Evolutionary conservation across 2,888 invertebrate genomes (phyloP), one percentile per base, ranked within the genome.

Genomic region (Graphium colonna): DNA sequence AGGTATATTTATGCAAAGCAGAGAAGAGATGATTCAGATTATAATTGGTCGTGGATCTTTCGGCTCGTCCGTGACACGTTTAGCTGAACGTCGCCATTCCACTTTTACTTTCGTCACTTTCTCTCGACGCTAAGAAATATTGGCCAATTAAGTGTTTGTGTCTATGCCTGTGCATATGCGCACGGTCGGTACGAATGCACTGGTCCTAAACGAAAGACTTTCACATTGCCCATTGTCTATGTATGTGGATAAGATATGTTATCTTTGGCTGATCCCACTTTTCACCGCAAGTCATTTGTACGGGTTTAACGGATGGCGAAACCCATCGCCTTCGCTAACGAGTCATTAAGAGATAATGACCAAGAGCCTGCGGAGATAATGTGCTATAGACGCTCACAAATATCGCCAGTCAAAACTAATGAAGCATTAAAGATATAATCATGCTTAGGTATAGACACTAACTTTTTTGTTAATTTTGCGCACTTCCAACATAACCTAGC

Each of bases 71-170:
- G 53, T 49, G 53, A 49, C 53, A 53, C 44, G 53, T 21, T 49
- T 49, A 39, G 36, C 16, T 10, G 43, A 18, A 9, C 36, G 41
- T 49, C 48, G 44, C 39, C 43, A 44, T 43, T 49, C 53, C 17
- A 53, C 53, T 53, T 53, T 53, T 53, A 53, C 53, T 53, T 46
- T 53, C 53, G 31, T 49, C 21, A 53, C 53, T 53, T 53, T 53
- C 53, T 44, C 53, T 42, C 48, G 4, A 39, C 48, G 48, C 44
- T 46, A 18, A 44, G 53, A 53, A 39, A 44, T 53, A 53, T 53
- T 53, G 38, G 48, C 53, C 52, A 53, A 53, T 53, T 53, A 53
- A 43, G 43, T 38, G 48, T 28, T 39, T 39, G 43, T 42, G 48
- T 28, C 31, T 33, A 5, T 36, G 48, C 39, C 31, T 39, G 42